These are phyloP conservation scores for Atractosteus spatula DNA, from an alignment of 2,113 vertebrate species.

Conservation along the genomic window DNA sequence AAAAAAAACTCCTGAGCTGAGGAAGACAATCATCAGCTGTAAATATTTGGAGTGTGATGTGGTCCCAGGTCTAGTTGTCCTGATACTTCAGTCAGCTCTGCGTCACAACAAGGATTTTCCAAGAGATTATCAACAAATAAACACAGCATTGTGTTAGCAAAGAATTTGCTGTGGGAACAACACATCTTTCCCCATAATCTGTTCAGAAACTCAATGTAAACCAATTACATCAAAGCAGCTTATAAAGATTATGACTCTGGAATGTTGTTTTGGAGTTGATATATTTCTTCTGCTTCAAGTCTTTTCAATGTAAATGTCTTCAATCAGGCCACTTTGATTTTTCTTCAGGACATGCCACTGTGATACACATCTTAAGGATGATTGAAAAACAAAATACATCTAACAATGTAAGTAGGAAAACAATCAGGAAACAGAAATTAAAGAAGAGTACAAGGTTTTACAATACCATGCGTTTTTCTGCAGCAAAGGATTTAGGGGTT, in stretches of 20 bases:
- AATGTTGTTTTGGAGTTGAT: constrained; percentile 35
- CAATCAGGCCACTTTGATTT: constrained; percentile 3
- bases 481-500: too few species aligned
- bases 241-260: constrained; percentile 59
- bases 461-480: too few species aligned
- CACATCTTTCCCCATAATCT: constrained; percentile 58
- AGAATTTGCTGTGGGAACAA: constrained; percentile 40
- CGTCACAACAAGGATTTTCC: constrained; percentile 13
- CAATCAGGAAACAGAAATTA: too few species aligned
- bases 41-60: neutral
- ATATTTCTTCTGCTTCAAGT: constrained; percentile 38
- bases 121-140: constrained; percentile 60
- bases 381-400: too few species aligned
- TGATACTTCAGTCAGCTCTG: neutral
- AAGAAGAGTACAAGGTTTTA: too few species aligned
- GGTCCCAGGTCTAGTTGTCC: neutral
- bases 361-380: too few species aligned
- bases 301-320: constrained; percentile 31
- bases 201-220: constrained; percentile 57
- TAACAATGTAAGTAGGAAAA: too few species aligned
- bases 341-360: too few species aligned
- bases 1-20: neutral
- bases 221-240: constrained; percentile 67
- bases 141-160: constrained; percentile 51
- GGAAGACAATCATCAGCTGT: neutral